Evolutionary conservation across 2,113 vertebrate genomes (phyloP).

Genomic region (Hepsetus odoe): DNA sequence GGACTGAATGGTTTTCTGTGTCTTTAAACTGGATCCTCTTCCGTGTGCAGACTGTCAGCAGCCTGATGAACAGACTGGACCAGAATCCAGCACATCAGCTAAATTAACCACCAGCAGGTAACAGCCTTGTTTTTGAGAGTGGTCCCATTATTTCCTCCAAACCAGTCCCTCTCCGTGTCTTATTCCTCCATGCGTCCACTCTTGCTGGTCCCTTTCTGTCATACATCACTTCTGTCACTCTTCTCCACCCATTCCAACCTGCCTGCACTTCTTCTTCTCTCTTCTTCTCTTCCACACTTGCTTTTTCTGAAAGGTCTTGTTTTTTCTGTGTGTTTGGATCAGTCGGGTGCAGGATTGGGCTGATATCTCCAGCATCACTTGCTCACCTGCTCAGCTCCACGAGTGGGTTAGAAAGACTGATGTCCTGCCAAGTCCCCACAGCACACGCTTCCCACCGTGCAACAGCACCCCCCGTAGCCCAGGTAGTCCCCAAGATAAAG

Average conservation of each 20-base stretch:
- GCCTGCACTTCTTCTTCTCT: too few species aligned
- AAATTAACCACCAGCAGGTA: conserved; percentile 24
- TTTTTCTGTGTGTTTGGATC: background rate
- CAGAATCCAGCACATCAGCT: conserved; percentile 23
- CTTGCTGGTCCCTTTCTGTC: too few species aligned
- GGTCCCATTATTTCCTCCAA: too few species aligned
- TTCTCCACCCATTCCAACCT: too few species aligned
- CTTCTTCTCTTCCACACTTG: too few species aligned
- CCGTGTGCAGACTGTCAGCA: conserved; percentile 21
- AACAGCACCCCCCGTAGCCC: conserved; percentile 63
- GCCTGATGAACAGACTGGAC: conserved; percentile 4
- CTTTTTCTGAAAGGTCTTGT: too few species aligned
- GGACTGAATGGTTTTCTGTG: too few species aligned
- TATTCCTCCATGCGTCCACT: too few species aligned
- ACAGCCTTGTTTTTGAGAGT: background rate
- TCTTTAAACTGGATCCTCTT: too few species aligned
- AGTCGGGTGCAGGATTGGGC: conserved; percentile 44
- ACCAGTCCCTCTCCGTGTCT: too few species aligned
- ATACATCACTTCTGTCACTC: too few species aligned
- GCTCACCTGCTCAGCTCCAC: conserved; percentile 53
- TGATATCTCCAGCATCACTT: conserved; percentile 65
- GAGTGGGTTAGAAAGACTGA: conserved; percentile 21
- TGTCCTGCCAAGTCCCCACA: conserved; percentile 6
- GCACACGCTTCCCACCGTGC: conserved; percentile 39
- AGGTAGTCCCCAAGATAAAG: background rate